A percentile compares a stretch with the other conserved stretches of the same genome.
phyloP scores from a whole-genome alignment of 2,888 invertebrate species.

The Troides aeacus region DNA sequence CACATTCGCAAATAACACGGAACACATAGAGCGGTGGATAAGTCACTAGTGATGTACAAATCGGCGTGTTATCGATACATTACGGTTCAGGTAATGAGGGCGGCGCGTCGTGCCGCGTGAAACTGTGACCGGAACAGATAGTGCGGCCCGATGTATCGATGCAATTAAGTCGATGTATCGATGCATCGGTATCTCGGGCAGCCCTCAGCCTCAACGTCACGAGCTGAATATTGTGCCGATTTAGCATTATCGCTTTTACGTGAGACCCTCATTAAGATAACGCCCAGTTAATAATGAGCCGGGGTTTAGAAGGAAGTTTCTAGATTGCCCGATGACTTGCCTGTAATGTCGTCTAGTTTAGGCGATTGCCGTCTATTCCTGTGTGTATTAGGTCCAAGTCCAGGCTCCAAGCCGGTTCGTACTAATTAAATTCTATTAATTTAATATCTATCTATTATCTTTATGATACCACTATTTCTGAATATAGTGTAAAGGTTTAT shows the following conservation, averaged over 20 bases:
- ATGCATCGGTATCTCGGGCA: conserved; percentile 34
- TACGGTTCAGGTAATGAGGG: conserved; percentile 34
- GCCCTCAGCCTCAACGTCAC: conserved; percentile 36
- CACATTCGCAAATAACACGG: neutral
- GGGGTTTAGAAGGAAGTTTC: conserved; percentile 26
- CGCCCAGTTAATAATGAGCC: conserved; percentile 20
- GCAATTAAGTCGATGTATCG: conserved; percentile 50
- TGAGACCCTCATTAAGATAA: conserved; percentile 57
- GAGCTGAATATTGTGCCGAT: conserved; percentile 44
- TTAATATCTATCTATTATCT: too few species aligned
- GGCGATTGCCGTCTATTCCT: too few species aligned
- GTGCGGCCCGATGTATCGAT: conserved; percentile 34
- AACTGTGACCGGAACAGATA: conserved; percentile 25
- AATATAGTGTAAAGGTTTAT: too few species aligned
- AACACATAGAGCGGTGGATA: neutral
- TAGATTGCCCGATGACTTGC: conserved; percentile 15
- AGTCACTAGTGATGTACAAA: conserved; percentile 20
- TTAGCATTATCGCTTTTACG: conserved; percentile 46
- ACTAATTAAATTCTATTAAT: too few species aligned
- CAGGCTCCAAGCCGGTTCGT: too few species aligned
- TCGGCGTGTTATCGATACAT: conserved; percentile 28
- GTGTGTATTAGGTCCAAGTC: too few species aligned
- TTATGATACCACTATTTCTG: too few species aligned
- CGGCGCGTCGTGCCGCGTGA: conserved; percentile 33
- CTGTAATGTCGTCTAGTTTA: conserved; percentile 6